A percentile compares a stretch with the other conserved stretches of the same genome.
Conservation (phyloP, 2,888 invertebrate species). For the Hydraecia micacea region DNA sequence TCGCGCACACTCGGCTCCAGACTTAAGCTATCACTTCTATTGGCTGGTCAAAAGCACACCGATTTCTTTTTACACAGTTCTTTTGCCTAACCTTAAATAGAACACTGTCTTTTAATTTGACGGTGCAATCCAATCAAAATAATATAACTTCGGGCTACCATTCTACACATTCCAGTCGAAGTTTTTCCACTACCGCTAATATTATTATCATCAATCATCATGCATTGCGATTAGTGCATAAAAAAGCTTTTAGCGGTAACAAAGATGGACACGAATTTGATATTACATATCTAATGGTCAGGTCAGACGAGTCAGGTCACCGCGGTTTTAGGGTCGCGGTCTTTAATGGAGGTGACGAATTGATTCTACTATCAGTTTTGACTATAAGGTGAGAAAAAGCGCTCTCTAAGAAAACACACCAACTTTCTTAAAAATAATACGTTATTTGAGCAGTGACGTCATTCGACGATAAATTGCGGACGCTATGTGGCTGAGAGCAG, state of each 20-base stretch:
- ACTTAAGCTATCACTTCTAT: background rate
- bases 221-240: conserved; percentile 45
- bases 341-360: conserved; percentile 29
- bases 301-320: conserved; percentile 18
- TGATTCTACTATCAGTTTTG: conserved; percentile 10
- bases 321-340: conserved; percentile 11
- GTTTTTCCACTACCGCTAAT: conserved; percentile 1
- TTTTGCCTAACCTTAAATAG: background rate
- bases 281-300: conserved; percentile 34
- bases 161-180: background rate
- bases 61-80: background rate
- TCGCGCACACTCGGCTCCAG: too few relatives aligned
- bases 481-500: too few relatives aligned
- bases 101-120: background rate
- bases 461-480: background rate
- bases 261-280: conserved; percentile 35
- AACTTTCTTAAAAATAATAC: background rate
- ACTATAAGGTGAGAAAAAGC: background rate
- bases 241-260: conserved; percentile 60
- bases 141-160: background rate
- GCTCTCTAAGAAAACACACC: background rate
- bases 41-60: background rate
- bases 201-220: conserved; percentile 44
- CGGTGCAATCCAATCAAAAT: background rate
- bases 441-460: background rate